Percentiles rank a stretch among this genome's conserved stretches.
Conservation (phyloP, 2,797 vertebrate species). For the Sebastes hubbsi region DNA sequence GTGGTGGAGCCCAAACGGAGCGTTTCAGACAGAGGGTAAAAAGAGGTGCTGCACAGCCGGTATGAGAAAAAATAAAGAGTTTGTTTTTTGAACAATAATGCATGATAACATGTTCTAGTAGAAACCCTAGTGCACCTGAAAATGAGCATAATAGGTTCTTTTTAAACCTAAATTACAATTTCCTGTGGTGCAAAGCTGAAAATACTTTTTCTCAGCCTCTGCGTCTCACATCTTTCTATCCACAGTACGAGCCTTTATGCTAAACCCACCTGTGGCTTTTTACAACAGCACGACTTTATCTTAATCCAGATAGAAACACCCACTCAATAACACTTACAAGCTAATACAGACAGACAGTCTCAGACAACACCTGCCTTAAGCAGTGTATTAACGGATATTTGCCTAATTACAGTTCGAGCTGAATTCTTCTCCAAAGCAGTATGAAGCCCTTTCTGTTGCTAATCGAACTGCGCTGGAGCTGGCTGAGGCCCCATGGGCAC, state of each 20-base stretch:
- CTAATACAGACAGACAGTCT: conserved; percentile 10
- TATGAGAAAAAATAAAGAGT: background rate
- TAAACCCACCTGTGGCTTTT: conserved; percentile 13
- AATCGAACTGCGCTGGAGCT: conserved; percentile 26
- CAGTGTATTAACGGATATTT: conserved; percentile 38
- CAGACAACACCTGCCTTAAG: conserved; percentile 38
- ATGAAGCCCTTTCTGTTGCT: conserved; percentile 15
- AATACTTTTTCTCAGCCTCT: background rate
- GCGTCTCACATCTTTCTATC: background rate
- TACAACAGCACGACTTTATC: conserved; percentile 24
- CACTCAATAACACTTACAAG: conserved; percentile 21
- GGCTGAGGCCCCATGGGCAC: conserved; percentile 15
- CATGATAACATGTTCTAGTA: background rate
- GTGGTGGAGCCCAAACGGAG: background rate
- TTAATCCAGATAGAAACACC: conserved; percentile 29
- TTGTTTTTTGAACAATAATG: too few species aligned
- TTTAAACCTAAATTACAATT: background rate
- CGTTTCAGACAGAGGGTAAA: background rate
- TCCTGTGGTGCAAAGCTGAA: background rate
- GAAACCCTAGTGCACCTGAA: background rate
- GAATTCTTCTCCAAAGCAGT: conserved; percentile 34
- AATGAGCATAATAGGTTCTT: too few species aligned
- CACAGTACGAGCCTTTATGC: background rate
- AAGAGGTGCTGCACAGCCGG: background rate
- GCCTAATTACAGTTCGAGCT: conserved; percentile 32